Conservation (phyloP, 2,797 vertebrate genomes). For the Choloepus didactylus region DNA sequence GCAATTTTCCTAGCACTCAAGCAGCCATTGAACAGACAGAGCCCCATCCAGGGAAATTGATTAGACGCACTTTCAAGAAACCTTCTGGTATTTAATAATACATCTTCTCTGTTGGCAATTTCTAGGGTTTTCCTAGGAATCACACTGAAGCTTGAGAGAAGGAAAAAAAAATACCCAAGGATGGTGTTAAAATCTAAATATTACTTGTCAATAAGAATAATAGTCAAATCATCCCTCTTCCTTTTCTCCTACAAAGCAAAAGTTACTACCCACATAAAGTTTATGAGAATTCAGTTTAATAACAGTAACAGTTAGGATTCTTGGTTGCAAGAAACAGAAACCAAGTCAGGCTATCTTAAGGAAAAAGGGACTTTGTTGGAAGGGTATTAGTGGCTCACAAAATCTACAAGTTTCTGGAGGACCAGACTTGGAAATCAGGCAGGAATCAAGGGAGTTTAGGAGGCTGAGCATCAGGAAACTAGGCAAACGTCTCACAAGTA, state of each 20-base stretch:
- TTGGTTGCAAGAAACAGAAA: conserved; percentile 26
- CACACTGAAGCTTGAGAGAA: background rate
- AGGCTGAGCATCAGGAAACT: background rate
- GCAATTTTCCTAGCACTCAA: background rate
- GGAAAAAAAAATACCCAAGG: background rate
- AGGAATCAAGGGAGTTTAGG: background rate
- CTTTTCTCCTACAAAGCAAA: conserved; percentile 14
- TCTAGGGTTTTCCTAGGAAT: conserved; percentile 1
- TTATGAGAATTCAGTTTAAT: background rate
- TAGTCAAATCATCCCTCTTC: background rate
- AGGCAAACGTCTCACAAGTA: background rate
- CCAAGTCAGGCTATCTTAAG: background rate
- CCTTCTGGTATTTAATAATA: background rate
- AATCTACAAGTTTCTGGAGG: background rate
- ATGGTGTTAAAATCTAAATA: conserved; percentile 18
- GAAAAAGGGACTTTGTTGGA: background rate
- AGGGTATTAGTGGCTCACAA: background rate
- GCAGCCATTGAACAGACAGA: background rate
- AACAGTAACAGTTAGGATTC: background rate
- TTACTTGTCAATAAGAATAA: background rate
- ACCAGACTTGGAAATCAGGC: background rate
- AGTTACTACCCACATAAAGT: background rate
- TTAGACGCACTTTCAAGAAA: background rate
- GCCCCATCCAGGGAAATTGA: background rate
- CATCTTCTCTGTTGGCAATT: background rate